These are phyloP conservation scores for Microtus richardsoni DNA, from an alignment of 2,113 vertebrate genomes.

Conservation along the genomic window DNA sequence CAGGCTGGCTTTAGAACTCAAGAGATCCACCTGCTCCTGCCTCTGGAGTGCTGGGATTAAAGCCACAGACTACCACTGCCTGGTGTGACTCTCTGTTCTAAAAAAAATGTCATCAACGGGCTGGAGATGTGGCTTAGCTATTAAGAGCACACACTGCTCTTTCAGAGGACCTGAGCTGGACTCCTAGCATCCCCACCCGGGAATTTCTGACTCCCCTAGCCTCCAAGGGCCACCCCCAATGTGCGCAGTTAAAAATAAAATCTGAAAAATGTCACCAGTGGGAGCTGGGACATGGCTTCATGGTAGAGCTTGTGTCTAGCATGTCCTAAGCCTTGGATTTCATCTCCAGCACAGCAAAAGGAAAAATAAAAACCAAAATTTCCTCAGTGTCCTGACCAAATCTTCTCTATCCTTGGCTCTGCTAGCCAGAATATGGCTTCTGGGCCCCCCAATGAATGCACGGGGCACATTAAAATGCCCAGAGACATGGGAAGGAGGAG, in stretches of 20 bases:
- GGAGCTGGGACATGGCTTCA: not conserved
- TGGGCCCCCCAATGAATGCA: not conserved
- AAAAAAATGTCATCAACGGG: not conserved
- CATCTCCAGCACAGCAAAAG: not conserved
- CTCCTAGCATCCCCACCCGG: not conserved
- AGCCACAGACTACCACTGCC: not conserved
- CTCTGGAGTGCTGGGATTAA: not conserved
- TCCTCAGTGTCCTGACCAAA: not conserved
- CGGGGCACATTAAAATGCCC: not conserved
- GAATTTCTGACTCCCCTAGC: not conserved
- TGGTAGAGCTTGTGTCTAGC: not conserved
- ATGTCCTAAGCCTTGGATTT: not conserved
- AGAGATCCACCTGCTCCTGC: not conserved
- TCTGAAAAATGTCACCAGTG: not conserved
- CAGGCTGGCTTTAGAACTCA: not conserved
- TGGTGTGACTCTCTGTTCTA: not conserved
- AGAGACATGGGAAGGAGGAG: not conserved
- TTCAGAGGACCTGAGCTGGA: not conserved
- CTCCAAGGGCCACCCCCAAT: not conserved
- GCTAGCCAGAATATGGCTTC: not conserved
- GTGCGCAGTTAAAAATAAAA: not conserved
- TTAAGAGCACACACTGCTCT: not conserved
- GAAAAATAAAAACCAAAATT: not conserved
- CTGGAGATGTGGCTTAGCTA: not conserved
- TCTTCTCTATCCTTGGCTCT: not conserved